Evolutionary conservation across 92 coral and sea anemone genomes (phyloP).

Genomic region (Isaurus tuberculatus): DNA sequence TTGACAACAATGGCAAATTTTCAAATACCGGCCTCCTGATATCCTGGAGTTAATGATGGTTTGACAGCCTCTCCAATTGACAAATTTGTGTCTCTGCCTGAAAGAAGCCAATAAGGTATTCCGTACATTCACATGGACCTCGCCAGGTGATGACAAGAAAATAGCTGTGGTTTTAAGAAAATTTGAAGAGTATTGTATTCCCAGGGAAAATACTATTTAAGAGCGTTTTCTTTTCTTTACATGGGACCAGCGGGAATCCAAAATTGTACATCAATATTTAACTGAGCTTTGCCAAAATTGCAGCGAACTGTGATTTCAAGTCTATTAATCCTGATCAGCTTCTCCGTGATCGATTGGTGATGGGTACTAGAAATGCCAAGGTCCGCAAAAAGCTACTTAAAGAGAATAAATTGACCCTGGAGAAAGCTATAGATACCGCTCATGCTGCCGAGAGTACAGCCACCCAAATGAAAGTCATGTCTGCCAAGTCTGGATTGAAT

Average conservation of each 20-base stretch:
- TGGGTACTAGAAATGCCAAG: slow-evolving; percentile 47
- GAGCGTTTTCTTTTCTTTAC: slow-evolving; percentile 52
- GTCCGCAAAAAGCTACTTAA: slow-evolving; percentile 58
- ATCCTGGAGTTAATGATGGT: slow-evolving; percentile 47
- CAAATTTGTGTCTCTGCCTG: too few species aligned
- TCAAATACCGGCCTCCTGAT: slow-evolving; percentile 66
- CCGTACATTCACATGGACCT: slow-evolving; percentile 38
- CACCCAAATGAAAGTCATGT: slow-evolving; percentile 47
- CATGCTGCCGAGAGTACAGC: slow-evolving; percentile 55
- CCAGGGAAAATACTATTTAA: slow-evolving; percentile 56
- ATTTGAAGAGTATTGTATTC: slow-evolving; percentile 63
- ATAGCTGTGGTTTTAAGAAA: slow-evolving; percentile 46
- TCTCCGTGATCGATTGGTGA: slow-evolving; percentile 57
- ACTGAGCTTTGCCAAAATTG: slow-evolving; percentile 55
- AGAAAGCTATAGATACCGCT: slow-evolving; percentile 54
- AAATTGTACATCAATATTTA: slow-evolving; percentile 56
- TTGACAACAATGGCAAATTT: slow-evolving; percentile 47
- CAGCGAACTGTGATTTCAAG: slow-evolving; percentile 59
- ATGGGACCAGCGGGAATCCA: slow-evolving; percentile 53
- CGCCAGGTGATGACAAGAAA: slow-evolving; percentile 50
- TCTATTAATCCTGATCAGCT: slow-evolving; percentile 58
- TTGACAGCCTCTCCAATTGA: slow-evolving; percentile 32
- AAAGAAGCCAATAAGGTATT: slow-evolving; percentile 57
- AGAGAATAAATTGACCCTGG: slow-evolving; percentile 45
- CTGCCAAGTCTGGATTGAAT: slow-evolving; percentile 36